phyloP scores from a whole-genome alignment of 2,888 invertebrate genomes.

The Lepetodrilus schrolli region DNA sequence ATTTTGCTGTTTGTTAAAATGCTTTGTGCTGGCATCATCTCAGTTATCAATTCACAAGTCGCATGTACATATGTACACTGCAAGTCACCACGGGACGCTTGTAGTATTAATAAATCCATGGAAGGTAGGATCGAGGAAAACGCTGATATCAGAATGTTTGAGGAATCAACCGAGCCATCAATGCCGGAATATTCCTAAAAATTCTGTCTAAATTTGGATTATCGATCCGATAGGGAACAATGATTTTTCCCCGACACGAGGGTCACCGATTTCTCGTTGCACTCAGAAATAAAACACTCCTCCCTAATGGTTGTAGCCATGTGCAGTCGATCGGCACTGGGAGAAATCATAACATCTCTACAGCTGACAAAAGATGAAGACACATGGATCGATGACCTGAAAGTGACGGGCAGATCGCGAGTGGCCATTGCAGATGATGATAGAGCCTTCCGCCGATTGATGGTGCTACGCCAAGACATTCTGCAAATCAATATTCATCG shows the following conservation, averaged over 20 bases:
- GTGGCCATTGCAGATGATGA: background rate
- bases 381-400: background rate
- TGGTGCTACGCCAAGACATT: background rate
- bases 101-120: too few species aligned
- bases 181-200: too few species aligned
- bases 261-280: constrained; percentile 8
- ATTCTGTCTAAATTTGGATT: too few species aligned
- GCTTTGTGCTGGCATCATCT: too few species aligned
- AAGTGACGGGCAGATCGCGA: background rate
- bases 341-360: constrained; percentile 4
- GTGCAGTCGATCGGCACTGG: background rate
- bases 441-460: background rate
- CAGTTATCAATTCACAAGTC: too few species aligned
- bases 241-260: constrained; percentile 2
- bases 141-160: too few species aligned
- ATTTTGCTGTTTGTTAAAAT: too few species aligned
- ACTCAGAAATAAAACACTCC: background rate
- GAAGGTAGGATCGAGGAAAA: too few species aligned
- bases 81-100: too few species aligned
- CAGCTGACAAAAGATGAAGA: background rate
- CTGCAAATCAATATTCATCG: background rate
- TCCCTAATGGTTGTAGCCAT: background rate
- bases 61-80: too few species aligned
- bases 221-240: constrained; percentile 10
- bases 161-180: too few species aligned